phyloP scores from a whole-genome alignment of 2,113 vertebrate genomes.

The Zootoca vivipara region DNA sequence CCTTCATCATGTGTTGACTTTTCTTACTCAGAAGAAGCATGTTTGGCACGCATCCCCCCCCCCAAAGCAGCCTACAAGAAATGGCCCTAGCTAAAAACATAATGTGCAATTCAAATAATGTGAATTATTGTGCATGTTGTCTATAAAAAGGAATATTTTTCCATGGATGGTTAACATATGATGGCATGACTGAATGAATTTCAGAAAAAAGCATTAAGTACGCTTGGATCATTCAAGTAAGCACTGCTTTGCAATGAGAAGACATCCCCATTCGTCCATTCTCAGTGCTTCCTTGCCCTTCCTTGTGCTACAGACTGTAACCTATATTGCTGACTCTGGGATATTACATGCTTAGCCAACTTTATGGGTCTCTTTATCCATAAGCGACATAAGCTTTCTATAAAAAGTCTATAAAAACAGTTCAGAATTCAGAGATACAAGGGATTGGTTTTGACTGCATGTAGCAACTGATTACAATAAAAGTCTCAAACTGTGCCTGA shows the following conservation, averaged over 20 bases:
- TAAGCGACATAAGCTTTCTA: slow-evolving; percentile 1
- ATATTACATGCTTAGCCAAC: slow-evolving; percentile 16
- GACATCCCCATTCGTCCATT: not conserved
- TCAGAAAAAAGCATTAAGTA: not conserved
- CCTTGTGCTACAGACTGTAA: not conserved
- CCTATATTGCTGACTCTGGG: not conserved
- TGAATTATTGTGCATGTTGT: not conserved
- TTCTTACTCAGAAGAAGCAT: not conserved
- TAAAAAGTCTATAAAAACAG: slow-evolving; percentile 8
- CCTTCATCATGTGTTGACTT: not conserved
- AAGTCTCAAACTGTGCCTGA: not conserved
- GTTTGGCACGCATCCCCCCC: not conserved
- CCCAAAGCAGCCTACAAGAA: not conserved
- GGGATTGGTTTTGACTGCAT: not conserved
- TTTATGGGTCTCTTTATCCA: not conserved
- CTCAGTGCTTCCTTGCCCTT: not conserved
- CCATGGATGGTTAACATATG: not conserved
- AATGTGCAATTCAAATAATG: not conserved
- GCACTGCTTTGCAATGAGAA: not conserved
- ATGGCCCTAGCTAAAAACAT: not conserved
- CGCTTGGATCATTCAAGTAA: not conserved
- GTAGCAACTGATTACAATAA: slow-evolving; percentile 19
- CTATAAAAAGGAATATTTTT: not conserved
- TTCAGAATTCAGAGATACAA: not conserved
- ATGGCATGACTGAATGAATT: not conserved